phyloP scores from a whole-genome alignment of 2,797 vertebrate species.

The Gephyroberyx darwinii region DNA sequence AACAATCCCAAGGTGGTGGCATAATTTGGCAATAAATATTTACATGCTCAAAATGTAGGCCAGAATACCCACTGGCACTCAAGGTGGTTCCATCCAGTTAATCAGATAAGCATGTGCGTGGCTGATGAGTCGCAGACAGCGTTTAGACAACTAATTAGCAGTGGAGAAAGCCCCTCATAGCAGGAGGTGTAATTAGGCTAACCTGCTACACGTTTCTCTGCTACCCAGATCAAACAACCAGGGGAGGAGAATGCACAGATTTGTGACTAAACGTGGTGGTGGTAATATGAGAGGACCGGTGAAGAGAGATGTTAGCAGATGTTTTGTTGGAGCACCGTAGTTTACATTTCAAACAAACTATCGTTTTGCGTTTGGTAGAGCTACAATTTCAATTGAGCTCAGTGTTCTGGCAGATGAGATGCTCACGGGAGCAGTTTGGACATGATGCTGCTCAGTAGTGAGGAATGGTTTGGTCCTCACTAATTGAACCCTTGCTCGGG shows the following conservation, averaged over 20 bases:
- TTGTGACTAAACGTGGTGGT: constrained; percentile 22
- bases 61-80: constrained; percentile 43
- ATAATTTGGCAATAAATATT: constrained; percentile 66
- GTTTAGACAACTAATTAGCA: constrained; percentile 70
- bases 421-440: not conserved
- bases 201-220: constrained; percentile 52
- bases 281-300: constrained; percentile 6
- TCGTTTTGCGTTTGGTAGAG: not conserved
- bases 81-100: constrained; percentile 58
- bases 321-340: constrained; percentile 11
- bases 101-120: constrained; percentile 50
- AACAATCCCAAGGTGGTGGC: constrained; percentile 57
- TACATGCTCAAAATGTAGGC: constrained; percentile 57
- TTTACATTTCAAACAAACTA: constrained; percentile 10
- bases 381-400: not conserved
- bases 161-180: constrained; percentile 51
- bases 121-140: constrained; percentile 61
- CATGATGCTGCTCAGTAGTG: no score
- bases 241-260: constrained; percentile 25
- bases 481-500: not conserved
- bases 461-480: not conserved
- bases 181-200: constrained; percentile 69
- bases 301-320: constrained; percentile 11
- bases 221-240: constrained; percentile 37
- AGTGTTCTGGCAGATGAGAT: not conserved